A percentile compares a stretch with the other conserved stretches of the same genome.
Evolutionary conservation across 2,797 vertebrate genomes (phyloP).

Genomic region (Avahi laniger): DNA sequence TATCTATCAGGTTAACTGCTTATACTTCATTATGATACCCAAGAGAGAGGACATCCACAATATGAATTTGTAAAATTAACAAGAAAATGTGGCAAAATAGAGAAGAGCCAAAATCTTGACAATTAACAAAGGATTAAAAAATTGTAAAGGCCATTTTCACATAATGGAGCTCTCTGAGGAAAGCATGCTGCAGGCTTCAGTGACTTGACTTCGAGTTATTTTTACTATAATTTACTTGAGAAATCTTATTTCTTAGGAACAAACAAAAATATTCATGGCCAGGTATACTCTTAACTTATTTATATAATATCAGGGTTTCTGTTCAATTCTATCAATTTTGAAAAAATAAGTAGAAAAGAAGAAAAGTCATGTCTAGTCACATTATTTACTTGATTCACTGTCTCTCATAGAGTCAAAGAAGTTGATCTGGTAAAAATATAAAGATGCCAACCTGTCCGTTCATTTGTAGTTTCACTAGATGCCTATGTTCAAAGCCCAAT

Average conservation of each 20-base stretch:
- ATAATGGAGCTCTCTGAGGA: background rate
- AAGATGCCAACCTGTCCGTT: background rate
- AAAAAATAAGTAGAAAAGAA: background rate
- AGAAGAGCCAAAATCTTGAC: background rate
- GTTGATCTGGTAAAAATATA: background rate
- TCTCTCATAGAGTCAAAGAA: background rate
- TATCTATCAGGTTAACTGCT: background rate
- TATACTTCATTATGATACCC: background rate
- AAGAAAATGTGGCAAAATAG: background rate
- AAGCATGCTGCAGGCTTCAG: background rate
- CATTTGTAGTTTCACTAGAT: background rate
- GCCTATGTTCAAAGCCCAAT: background rate
- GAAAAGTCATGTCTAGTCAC: background rate
- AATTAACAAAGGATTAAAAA: constrained; percentile 24
- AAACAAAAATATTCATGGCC: background rate
- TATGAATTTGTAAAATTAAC: background rate
- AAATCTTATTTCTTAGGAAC: background rate
- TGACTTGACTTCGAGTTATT: background rate
- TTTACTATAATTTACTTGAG: background rate
- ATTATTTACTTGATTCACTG: background rate
- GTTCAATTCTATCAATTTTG: background rate
- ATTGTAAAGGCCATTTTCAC: background rate
- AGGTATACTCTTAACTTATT: background rate
- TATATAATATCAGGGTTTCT: background rate
- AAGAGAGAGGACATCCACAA: background rate